Evolutionary conservation across 2,113 vertebrate species (phyloP), one percentile per base, ranked within the genome.

Genomic region (Rhabdomys dilectus): DNA sequence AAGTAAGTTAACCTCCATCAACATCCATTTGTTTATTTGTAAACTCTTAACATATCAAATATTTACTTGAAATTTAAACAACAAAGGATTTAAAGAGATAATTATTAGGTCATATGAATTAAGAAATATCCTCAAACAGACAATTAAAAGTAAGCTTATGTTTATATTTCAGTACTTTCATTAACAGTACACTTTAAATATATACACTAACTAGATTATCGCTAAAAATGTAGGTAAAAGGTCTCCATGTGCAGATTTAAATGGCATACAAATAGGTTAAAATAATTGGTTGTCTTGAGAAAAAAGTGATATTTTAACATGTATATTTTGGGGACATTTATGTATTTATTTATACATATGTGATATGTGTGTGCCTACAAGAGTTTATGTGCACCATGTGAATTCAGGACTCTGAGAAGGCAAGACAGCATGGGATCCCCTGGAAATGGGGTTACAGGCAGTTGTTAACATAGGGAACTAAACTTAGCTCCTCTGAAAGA

Each of bases 271-370:
- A 92, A 8, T 53, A 90, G 60, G 9, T 11, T 36, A 73, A 21
- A 62, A 64, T 64, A 85, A 56, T 78, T 56, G 86, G 58, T 45
- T 84, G 51, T 84, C 26, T 4, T 7, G 34, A 96, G 15, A 93
- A 87, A 93, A 91, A 90, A 88, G 42, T 94, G 24, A 26, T 88
- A 48, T 70, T 90, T 95, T 90, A 80, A n/a, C n/a, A 88, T 64
- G 45, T 60, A 76, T 11, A 29, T 26, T 53, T n/a, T 53, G 51
- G 51, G 51, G 51, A 48, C 10, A 17, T 42, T 48, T 22, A 36
- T 86, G 24, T 64, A 19, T 85, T 86, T 86, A 31, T 48, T 86
- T 86, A 48, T 48, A 31, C 34, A 22, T 7, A 36, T 3, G 29
- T 86, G 31, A 34, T 45, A 34, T 5, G 2, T 64, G 60, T 21